Percentiles rank a stretch among this genome's conserved stretches.
phyloP scores from a whole-genome alignment of 2,113 vertebrate species.

The Benitochromis conjunctus region DNA sequence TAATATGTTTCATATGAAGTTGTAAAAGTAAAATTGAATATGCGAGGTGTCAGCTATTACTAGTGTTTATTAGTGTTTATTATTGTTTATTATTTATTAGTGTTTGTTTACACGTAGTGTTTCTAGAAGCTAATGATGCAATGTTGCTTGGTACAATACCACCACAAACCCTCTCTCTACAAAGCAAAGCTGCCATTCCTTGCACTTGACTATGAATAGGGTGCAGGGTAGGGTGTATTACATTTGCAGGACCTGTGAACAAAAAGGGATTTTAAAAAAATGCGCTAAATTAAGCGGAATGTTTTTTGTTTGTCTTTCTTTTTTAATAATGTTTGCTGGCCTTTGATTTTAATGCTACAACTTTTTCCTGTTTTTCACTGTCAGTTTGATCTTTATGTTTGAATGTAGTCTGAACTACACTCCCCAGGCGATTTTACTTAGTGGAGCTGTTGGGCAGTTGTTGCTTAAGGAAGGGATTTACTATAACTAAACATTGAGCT shows the following conservation, averaged over 20 bases:
- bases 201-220: neutral
- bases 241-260: neutral
- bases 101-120: no score
- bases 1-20: neutral
- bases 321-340: neutral
- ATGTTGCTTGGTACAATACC: neutral
- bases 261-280: neutral
- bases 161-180: neutral
- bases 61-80: neutral
- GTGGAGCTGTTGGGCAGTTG: no score
- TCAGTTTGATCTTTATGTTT: neutral
- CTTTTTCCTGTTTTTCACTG: neutral
- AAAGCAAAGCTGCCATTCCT: neutral
- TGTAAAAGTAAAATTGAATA: neutral
- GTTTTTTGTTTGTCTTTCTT: neutral
- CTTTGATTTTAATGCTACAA: neutral
- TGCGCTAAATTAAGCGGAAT: neutral
- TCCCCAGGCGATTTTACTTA: neutral
- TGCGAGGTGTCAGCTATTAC: neutral
- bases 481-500: neutral
- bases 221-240: neutral
- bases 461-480: neutral
- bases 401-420: neutral
- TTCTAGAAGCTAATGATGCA: neutral
- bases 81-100: no score